Conservation (phyloP, 1,140 invertebrate genomes). For the Zaprionus kolodkinae region DNA sequence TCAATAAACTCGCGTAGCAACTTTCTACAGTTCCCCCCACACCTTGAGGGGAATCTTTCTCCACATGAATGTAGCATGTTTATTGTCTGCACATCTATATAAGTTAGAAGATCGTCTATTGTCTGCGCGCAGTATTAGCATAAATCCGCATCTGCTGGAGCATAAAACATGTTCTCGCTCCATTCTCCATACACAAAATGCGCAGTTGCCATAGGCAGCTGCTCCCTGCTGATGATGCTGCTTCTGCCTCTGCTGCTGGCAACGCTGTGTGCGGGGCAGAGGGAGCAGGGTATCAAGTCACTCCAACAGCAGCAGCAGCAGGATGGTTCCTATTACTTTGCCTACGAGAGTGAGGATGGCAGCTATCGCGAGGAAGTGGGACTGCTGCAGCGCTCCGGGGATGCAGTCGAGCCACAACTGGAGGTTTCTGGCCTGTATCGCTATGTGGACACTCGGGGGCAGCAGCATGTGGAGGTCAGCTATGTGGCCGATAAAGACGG, state of each 20-base stretch:
- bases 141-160: conserved; percentile 43
- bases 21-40: conserved; percentile 70
- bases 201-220: not conserved
- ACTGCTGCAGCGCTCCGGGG: conserved; percentile 34
- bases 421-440: conserved; percentile 85
- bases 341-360: conserved; percentile 71
- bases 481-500: conserved; percentile 89
- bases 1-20: conserved; percentile 64
- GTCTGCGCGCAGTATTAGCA: conserved; percentile 65
- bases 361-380: conserved; percentile 77
- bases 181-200: conserved; percentile 22
- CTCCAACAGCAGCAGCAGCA: conserved; percentile 54
- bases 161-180: conserved; percentile 75
- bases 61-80: not conserved
- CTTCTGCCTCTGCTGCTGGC: not conserved
- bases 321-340: conserved; percentile 78
- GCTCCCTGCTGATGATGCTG: no score
- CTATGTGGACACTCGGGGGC: conserved; percentile 87
- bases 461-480: conserved; percentile 88
- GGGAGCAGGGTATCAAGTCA: conserved; percentile 46
- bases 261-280: conserved; percentile 9
- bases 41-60: not conserved
- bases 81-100: conserved; percentile 43
- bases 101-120: conserved; percentile 67
- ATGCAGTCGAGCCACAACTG: conserved; percentile 51